These are phyloP conservation scores for Drosophila subquinaria DNA, from an alignment of 2,888 invertebrate genomes.

Conservation along the genomic window DNA sequence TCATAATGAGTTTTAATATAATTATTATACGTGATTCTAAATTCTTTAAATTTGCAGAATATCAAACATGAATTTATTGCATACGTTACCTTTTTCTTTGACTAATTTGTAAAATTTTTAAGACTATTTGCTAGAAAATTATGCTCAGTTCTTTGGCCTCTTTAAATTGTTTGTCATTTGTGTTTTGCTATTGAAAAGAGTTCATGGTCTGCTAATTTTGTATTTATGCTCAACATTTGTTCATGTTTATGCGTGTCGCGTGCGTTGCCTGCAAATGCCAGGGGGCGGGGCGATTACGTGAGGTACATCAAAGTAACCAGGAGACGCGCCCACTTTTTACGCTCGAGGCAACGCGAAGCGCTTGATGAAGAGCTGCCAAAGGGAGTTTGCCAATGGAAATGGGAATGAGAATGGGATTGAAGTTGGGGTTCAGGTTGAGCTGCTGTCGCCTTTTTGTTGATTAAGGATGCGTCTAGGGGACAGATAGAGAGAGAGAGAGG, in stretches of 20 bases:
- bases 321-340: conserved; percentile 59
- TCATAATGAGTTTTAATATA: background rate
- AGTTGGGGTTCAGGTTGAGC: conserved; percentile 27
- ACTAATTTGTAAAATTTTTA: conserved; percentile 38
- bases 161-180: conserved; percentile 15
- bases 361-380: conserved; percentile 44
- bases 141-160: background rate
- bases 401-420: background rate
- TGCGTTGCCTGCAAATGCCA: conserved; percentile 5
- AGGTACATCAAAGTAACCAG: conserved; percentile 76
- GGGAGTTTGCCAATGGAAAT: conserved; percentile 14
- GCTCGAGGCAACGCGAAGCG: conserved; percentile 53
- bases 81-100: background rate
- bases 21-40: background rate
- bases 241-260: conserved; percentile 57
- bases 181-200: conserved; percentile 42
- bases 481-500: background rate
- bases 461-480: conserved; percentile 57
- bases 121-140: conserved; percentile 2
- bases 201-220: conserved; percentile 58
- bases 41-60: background rate
- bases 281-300: conserved; percentile 55
- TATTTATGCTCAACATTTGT: conserved; percentile 47
- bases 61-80: background rate
- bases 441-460: conserved; percentile 70